Evolutionary conservation across 2,113 vertebrate species (phyloP).

Genomic region (Calcarius ornatus): DNA sequence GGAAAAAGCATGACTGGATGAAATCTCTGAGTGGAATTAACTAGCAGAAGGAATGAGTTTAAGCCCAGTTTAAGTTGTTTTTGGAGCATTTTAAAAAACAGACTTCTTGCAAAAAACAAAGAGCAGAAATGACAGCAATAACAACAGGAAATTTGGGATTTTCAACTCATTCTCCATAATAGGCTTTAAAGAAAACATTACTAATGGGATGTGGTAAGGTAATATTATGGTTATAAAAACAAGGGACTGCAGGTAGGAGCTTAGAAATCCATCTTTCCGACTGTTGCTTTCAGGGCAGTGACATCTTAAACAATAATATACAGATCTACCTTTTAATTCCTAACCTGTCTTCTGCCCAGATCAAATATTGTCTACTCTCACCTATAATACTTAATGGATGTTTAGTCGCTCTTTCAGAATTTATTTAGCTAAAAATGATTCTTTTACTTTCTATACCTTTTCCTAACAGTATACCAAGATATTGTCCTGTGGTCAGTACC

Average conservation of each 20-base stretch:
- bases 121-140: neutral
- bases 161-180: neutral
- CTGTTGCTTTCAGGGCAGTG: neutral
- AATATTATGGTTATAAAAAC: neutral
- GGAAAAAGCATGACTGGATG: constrained; percentile 15
- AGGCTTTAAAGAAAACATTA: constrained; percentile 21
- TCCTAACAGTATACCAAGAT: neutral
- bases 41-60: constrained; percentile 7
- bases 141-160: neutral
- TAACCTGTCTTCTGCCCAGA: neutral
- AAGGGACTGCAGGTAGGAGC: neutral
- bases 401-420: neutral
- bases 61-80: neutral
- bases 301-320: neutral
- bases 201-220: neutral
- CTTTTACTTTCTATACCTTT: neutral
- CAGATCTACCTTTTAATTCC: neutral
- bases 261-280: neutral
- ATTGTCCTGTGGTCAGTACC: neutral
- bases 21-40: constrained; percentile 42
- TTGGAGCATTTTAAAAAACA: constrained; percentile 14
- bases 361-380: neutral
- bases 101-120: neutral
- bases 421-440: neutral
- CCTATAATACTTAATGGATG: neutral